phyloP scores from a whole-genome alignment of 2,113 vertebrate genomes.

The Phaetusa simplex region DNA sequence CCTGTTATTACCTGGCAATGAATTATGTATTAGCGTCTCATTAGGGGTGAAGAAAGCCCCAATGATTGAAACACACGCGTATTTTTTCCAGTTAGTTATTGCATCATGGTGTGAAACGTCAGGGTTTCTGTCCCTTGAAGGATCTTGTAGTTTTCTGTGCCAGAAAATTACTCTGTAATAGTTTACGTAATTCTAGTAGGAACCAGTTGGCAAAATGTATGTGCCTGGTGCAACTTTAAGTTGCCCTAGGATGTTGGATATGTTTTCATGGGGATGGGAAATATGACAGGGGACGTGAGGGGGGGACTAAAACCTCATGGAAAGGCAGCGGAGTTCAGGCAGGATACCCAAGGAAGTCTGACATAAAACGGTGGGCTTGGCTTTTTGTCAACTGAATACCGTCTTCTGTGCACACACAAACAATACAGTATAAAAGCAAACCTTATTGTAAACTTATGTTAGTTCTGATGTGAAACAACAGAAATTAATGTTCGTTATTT shows the following conservation, averaged over 20 bases:
- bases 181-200: neutral
- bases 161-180: neutral
- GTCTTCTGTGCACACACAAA: neutral
- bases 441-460: neutral
- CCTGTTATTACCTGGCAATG: neutral
- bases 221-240: neutral
- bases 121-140: neutral
- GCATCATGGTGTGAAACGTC: neutral
- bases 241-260: neutral
- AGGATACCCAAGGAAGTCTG: neutral
- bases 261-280: neutral
- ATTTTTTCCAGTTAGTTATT: neutral
- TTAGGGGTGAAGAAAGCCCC: neutral
- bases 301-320: neutral
- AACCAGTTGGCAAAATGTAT: neutral
- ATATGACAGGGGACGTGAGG: neutral
- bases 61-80: neutral
- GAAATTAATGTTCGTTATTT: conserved; percentile 50
- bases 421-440: neutral
- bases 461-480: conserved; percentile 28
- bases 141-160: neutral
- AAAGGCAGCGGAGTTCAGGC: neutral
- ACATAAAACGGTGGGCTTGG: accelerated
- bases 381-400: neutral
- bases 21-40: neutral